phyloP scores from a whole-genome alignment of 2,888 invertebrate genomes.

The Platerodrilus igneus region DNA sequence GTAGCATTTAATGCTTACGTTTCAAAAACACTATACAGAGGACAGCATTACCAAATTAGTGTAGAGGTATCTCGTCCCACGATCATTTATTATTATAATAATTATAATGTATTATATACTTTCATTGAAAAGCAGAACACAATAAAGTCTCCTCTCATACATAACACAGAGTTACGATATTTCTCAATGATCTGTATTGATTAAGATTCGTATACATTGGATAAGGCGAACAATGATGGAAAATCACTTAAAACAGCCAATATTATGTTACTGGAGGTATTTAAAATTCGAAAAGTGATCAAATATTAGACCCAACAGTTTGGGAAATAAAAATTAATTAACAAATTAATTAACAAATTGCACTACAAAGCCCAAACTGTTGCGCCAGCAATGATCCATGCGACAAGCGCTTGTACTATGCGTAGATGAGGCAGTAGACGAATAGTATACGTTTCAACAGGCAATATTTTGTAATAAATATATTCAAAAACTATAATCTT shows the following conservation, averaged over 20 bases:
- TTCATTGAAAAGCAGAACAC: constrained; percentile 51
- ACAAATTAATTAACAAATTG: constrained; percentile 25
- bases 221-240: constrained; percentile 60
- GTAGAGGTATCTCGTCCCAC: constrained; percentile 50
- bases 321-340: constrained; percentile 20
- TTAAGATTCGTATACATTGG: constrained; percentile 63
- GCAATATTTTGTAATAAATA: constrained; percentile 29
- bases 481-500: constrained; percentile 32
- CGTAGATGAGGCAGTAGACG: constrained; percentile 19
- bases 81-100: constrained; percentile 41
- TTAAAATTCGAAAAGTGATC: constrained; percentile 31
- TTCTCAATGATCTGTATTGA: constrained; percentile 37
- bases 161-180: constrained; percentile 51
- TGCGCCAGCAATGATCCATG: constrained; percentile 10
- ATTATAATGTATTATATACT: constrained; percentile 39
- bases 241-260: constrained; percentile 52
- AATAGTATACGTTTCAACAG: constrained; percentile 27
- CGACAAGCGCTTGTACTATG: constrained; percentile 7
- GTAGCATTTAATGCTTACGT: constrained; percentile 52
- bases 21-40: constrained; percentile 52
- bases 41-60: constrained; percentile 50
- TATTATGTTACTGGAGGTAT: constrained; percentile 48
- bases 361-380: constrained; percentile 20
- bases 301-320: constrained; percentile 20
- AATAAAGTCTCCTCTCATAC: constrained; percentile 50